A percentile compares a stretch with the other conserved stretches of the same genome.
These are phyloP conservation scores for Slavum lentiscoides DNA, from an alignment of 2,888 invertebrate genomes.

Conservation along the genomic window DNA sequence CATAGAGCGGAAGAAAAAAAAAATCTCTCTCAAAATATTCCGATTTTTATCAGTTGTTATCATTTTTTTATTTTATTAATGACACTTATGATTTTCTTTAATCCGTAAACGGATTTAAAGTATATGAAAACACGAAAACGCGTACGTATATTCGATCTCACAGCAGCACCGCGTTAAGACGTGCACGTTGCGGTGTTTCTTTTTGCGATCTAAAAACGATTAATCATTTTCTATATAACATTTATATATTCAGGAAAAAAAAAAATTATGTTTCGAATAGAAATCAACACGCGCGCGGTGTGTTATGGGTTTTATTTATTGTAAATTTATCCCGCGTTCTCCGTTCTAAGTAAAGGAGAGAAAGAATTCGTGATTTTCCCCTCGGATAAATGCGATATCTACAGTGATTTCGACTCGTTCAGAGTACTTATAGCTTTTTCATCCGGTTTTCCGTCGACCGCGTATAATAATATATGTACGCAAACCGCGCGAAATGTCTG, in stretches of 20 bases:
- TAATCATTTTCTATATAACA: background rate
- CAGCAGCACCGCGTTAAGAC: too few relatives aligned
- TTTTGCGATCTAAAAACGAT: background rate
- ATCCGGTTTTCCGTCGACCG: background rate
- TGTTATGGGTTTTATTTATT: conserved; percentile 4
- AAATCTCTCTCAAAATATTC: too few relatives aligned
- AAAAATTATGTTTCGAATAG: background rate
- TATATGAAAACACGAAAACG: too few relatives aligned
- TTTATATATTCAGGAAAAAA: too few relatives aligned
- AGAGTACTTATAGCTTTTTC: background rate
- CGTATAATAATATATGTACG: background rate
- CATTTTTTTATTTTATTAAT: too few relatives aligned
- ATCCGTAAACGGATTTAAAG: too few relatives aligned
- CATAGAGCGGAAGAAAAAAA: too few relatives aligned
- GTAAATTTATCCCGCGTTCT: background rate
- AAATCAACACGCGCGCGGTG: background rate
- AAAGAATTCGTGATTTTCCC: background rate
- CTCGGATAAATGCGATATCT: background rate
- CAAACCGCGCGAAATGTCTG: background rate
- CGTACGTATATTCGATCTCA: too few relatives aligned
- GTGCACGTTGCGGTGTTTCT: too few relatives aligned
- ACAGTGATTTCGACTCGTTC: too few relatives aligned
- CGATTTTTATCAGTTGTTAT: too few relatives aligned
- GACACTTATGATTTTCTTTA: too few relatives aligned
- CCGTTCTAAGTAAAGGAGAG: background rate